Conservation (phyloP, 2,113 vertebrate species). For the Neomonachus schauinslandi region DNA sequence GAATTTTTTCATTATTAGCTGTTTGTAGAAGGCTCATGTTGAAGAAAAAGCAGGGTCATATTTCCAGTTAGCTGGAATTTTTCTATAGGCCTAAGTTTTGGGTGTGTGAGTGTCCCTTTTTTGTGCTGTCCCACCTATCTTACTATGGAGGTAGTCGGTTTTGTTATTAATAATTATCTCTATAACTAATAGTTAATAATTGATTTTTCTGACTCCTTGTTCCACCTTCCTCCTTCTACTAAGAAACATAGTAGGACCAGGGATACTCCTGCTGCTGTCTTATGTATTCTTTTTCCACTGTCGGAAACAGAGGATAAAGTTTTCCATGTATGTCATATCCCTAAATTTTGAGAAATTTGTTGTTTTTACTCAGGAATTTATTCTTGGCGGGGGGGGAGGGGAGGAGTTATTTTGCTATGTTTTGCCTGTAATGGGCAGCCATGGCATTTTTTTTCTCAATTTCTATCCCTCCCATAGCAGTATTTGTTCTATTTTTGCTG, state of each 20-base stretch:
- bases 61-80: neutral
- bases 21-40: neutral
- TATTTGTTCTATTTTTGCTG: neutral
- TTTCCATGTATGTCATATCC: neutral
- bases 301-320: neutral
- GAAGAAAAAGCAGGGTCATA: neutral
- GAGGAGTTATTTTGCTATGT: neutral
- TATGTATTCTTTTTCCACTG: neutral
- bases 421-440: neutral
- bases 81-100: neutral
- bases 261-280: neutral
- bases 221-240: neutral
- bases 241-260: neutral
- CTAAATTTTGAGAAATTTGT: neutral
- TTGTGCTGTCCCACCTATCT: neutral
- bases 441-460: neutral
- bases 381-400: neutral
- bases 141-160: neutral
- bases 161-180: neutral
- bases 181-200: neutral
- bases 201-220: neutral
- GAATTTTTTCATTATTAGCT: neutral
- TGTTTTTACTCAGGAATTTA: neutral
- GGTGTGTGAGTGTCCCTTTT: neutral
- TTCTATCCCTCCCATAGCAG: neutral